A percentile compares a stretch with the other conserved stretches of the same genome.
Conservation (phyloP, 2,888 invertebrate genomes). For the Cosmia trapezina region DNA sequence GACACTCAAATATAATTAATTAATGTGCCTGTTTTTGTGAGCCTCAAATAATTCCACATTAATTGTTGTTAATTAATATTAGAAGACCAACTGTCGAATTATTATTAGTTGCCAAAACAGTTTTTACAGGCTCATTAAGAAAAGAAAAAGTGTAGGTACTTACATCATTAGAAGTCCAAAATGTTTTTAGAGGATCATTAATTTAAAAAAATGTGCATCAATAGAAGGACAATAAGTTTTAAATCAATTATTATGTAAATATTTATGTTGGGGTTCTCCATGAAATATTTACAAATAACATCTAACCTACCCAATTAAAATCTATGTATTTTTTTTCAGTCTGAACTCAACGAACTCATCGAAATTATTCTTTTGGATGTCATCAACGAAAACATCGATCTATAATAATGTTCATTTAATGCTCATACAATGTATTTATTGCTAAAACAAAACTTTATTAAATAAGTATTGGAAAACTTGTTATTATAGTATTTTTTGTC, state of each 20-base stretch:
- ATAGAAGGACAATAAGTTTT: not conserved
- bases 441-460: constrained; percentile 2
- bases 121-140: no score
- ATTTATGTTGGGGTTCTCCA: not conserved
- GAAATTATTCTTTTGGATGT: constrained; percentile 47
- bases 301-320: not conserved
- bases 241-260: no score
- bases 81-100: not conserved
- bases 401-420: not conserved
- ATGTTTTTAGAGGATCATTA: not conserved
- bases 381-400: constrained; percentile 37
- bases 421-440: not conserved
- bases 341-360: constrained; percentile 49
- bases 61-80: not conserved
- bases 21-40: not conserved
- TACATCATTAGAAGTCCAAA: no score
- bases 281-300: not conserved
- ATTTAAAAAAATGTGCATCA: not conserved
- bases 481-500: not conserved
- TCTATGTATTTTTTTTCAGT: constrained; percentile 39
- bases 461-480: not conserved
- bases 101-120: not conserved
- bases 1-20: not conserved
- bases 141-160: no score
- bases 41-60: not conserved